These are phyloP conservation scores for Meriones unguiculatus DNA, from an alignment of 2,113 vertebrate genomes.

Conservation along the genomic window DNA sequence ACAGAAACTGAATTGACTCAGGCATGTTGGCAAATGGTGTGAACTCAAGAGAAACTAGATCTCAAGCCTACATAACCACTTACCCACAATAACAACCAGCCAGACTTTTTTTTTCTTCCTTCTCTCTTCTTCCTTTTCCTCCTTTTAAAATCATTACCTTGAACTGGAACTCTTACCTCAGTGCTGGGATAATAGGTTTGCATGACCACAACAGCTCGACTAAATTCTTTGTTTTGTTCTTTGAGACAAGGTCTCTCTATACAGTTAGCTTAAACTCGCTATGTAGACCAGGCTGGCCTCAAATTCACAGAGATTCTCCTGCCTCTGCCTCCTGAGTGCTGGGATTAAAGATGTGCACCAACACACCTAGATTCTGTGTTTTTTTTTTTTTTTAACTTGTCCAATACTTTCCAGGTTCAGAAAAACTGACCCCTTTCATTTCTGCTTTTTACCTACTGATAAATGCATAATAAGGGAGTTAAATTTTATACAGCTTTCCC, in stretches of 20 bases:
- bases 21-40: background rate
- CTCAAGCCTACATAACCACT: background rate
- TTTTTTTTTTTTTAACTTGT: background rate
- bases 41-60: background rate
- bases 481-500: background rate
- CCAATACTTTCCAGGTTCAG: background rate
- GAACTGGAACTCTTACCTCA: too few species aligned
- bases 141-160: background rate
- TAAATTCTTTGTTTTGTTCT: background rate
- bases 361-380: background rate
- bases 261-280: background rate
- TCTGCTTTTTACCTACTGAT: background rate
- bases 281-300: background rate
- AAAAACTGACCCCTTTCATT: background rate
- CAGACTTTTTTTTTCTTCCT: background rate
- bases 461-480: background rate
- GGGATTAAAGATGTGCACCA: background rate
- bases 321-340: background rate
- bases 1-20: background rate
- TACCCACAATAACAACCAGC: background rate
- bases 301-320: background rate
- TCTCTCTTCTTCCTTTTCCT: background rate
- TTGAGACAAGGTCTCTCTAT: background rate
- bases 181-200: background rate
- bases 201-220: background rate